phyloP scores from a whole-genome alignment of 1,140 invertebrate species.

The Eriocheir sinensis region DNA sequence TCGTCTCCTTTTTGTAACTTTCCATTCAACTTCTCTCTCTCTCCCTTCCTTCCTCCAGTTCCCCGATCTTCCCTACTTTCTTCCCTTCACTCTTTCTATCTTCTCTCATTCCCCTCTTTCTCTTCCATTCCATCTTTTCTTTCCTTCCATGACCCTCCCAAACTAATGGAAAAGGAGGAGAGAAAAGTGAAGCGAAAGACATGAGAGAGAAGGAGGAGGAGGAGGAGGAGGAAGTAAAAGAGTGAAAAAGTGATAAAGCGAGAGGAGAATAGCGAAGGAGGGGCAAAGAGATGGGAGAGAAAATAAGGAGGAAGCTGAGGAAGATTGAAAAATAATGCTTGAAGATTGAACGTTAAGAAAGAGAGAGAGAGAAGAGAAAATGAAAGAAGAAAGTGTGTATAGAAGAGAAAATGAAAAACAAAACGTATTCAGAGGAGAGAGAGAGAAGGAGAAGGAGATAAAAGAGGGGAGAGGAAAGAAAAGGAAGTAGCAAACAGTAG shows the following conservation, averaged over 20 bases:
- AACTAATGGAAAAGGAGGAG: neutral
- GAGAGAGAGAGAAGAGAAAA: neutral
- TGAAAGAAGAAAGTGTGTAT: neutral
- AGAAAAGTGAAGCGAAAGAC: neutral
- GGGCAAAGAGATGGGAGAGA: neutral
- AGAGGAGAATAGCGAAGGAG: neutral
- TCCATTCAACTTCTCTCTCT: too few species aligned
- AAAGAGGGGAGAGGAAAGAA: neutral
- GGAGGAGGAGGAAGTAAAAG: neutral
- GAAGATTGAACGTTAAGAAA: neutral
- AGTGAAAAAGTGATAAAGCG: neutral
- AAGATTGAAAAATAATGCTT: neutral
- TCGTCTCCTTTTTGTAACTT: too few species aligned
- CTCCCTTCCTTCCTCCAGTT: too few species aligned
- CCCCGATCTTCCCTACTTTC: neutral
- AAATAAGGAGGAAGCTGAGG: neutral
- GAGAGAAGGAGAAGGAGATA: neutral
- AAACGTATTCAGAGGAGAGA: neutral
- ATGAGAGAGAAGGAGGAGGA: neutral
- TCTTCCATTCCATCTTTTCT: neutral
- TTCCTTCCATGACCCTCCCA: neutral
- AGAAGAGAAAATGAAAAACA: neutral
- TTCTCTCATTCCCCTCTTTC: neutral
- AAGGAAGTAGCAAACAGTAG: neutral
- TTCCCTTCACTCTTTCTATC: neutral